Evolutionary conservation across 1,140 invertebrate genomes (phyloP).

Genomic region (Oedothorax gibbosus): DNA sequence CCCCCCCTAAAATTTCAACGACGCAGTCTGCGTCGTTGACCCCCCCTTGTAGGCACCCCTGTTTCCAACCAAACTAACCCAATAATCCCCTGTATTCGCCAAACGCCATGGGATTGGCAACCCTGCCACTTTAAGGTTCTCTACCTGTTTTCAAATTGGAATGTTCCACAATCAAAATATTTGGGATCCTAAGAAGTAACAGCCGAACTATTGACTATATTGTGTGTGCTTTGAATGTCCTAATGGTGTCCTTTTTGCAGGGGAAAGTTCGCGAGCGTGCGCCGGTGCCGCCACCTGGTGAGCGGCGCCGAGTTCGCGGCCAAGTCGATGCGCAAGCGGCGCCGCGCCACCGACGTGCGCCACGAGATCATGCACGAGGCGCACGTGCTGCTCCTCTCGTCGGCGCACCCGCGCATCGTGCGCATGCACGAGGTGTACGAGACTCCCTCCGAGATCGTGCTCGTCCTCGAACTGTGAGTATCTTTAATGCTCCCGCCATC

Average conservation of each 20-base stretch:
- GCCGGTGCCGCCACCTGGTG: slow-evolving; percentile 85
- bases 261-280: slow-evolving; percentile 95
- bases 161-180: too few relatives aligned
- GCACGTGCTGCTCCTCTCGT: slow-evolving; percentile 86
- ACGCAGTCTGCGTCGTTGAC: too few relatives aligned
- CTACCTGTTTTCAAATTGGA: too few relatives aligned
- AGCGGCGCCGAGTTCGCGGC: slow-evolving; percentile 91
- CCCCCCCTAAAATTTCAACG: too few relatives aligned
- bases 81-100: too few relatives aligned
- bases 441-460: slow-evolving; percentile 83
- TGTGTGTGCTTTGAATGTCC: background rate
- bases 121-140: too few relatives aligned
- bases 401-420: slow-evolving; percentile 83
- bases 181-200: too few relatives aligned
- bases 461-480: slow-evolving; percentile 89
- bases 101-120: too few relatives aligned
- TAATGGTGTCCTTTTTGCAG: slow-evolving; percentile 72
- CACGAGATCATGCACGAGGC: slow-evolving; percentile 89
- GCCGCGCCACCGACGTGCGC: slow-evolving; percentile 81
- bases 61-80: too few relatives aligned
- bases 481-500: too few relatives aligned
- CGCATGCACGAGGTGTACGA: slow-evolving; percentile 89
- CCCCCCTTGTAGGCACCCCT: too few relatives aligned
- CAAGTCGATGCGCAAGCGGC: slow-evolving; percentile 92
- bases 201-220: too few relatives aligned